A percentile compares a stretch with the other conserved stretches of the same genome.
Conservation (phyloP, 2,797 vertebrate species). For the Acrossocheilus fasciatus region DNA sequence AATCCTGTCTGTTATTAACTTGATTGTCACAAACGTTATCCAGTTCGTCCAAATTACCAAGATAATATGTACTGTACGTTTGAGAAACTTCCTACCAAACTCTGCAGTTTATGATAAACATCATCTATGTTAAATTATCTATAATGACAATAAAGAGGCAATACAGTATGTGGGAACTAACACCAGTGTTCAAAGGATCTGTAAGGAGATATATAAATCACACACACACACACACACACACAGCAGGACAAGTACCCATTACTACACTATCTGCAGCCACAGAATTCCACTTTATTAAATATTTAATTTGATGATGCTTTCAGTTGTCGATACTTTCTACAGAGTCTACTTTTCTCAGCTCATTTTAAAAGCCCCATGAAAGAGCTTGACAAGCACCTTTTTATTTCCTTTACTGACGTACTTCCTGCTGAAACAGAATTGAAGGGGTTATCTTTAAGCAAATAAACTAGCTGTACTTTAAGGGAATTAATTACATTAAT, state of each 20-base stretch:
- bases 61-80: background rate
- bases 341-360: background rate
- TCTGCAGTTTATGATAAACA: background rate
- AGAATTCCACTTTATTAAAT: background rate
- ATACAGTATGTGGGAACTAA: background rate
- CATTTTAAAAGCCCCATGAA: background rate
- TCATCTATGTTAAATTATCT: background rate
- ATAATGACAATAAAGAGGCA: background rate
- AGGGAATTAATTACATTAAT: background rate
- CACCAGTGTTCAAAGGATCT: background rate
- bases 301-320: background rate
- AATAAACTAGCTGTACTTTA: background rate
- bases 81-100: background rate
- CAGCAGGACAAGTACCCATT: background rate
- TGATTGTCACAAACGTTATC: background rate
- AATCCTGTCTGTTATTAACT: background rate
- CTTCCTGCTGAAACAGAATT: background rate
- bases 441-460: background rate
- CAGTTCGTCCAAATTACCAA: background rate
- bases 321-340: background rate
- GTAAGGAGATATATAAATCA: background rate
- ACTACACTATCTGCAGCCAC: background rate
- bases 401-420: background rate
- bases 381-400: background rate
- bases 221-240: background rate